Base-by-base conservation (phyloP, 2,888 invertebrate genomes). In the Diadegma fenestrale region DNA sequence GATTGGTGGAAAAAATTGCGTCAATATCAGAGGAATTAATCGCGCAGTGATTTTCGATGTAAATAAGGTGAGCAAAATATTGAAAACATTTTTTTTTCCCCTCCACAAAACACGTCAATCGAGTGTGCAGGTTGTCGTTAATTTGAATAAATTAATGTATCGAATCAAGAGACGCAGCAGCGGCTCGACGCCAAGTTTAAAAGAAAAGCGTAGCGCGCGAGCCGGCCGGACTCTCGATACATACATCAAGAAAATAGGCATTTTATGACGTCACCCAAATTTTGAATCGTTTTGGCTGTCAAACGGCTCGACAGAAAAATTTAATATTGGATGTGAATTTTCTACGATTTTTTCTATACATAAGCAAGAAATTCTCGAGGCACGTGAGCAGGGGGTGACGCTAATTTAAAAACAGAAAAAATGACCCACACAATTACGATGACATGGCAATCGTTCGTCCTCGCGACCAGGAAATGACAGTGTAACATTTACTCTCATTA, bases 391-490 rank as follows among this genome's bases (percentile, higher is more conserved):
- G 33, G 51, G 64, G 64, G 17, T 43, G 26, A 26, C 19, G 71
- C 37, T 68, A 58, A 22, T 83, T 81, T 43, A 79, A 72, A 75
- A 79, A 81, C 41, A 37, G 68, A 6, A 75, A 78, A 81, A 83
- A 63, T 30, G 26, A 33, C 69, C 51, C 19, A 73, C 72, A 75
- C 86, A 86, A 87, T 87, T 80, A 78, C 71, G 85, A 80, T 86
- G 86, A 86, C 87, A 81, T 72, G 72, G 87, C 88, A 82, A 12
- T 73, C 14, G 51, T 61, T 64, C 54, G 41, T 54, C 51, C 73
- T 26, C 66, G 66, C 64, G 72, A 41, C 78, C 86, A 76, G 87
- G 88, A 87, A 87, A 80, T 88, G 87, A 86, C 86, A 78, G 71
- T 83, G 82, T 77, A 68, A 86, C 73, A 79, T 82, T 87, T 85